Evolutionary conservation across 2,797 vertebrate genomes (phyloP), one percentile per base, ranked within the genome.

Genomic region (Lagocephalus sceleratus): DNA sequence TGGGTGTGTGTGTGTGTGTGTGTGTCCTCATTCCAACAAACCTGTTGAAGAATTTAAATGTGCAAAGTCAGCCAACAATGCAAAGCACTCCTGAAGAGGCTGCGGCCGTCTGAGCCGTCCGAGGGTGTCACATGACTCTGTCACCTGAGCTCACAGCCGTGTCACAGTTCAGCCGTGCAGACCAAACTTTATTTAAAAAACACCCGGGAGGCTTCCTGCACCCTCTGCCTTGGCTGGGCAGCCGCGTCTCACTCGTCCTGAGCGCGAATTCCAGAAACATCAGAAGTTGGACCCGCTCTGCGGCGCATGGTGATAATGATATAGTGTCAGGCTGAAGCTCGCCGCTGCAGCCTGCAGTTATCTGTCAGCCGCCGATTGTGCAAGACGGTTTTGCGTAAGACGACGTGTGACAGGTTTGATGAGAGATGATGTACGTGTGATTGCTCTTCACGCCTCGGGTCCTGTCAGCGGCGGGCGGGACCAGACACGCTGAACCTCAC

Each of bases 371-470:
- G 57, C 47, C n/a, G 56, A 63, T 86, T 87, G 79, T 57, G 66
- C 59, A 89, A 89, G 63, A 40, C 47, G 22, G 46, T 49, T 42
- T 81, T 82, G 65, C 70, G 39, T 83, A 76, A 79, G 63, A 59
- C 71, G 54, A 48, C 54, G 62, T 50, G 52, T 77, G 76, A 86
- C 79, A 78, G 69, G 47, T 60, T 69, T 57, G 79, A 84, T 87
- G 79, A 83, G 73, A 68, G 57, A 38, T 86, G 81, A 87, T 74
- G 60, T 78, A 82, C 66, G 26, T 73, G 81, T 73, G 81, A 85
- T 81, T 84, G 76, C 52, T 55, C 71, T 75, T 85, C 66, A 81
- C 17, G 83, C 84, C 76, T 79, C 54, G 46, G 84, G 82, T 66
- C 73, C 45, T 65, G 41, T 60, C 63, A 64, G 16, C 58, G 66